These are phyloP conservation scores for Eurois occulta DNA, from an alignment of 2,888 invertebrate species.

Conservation along the genomic window DNA sequence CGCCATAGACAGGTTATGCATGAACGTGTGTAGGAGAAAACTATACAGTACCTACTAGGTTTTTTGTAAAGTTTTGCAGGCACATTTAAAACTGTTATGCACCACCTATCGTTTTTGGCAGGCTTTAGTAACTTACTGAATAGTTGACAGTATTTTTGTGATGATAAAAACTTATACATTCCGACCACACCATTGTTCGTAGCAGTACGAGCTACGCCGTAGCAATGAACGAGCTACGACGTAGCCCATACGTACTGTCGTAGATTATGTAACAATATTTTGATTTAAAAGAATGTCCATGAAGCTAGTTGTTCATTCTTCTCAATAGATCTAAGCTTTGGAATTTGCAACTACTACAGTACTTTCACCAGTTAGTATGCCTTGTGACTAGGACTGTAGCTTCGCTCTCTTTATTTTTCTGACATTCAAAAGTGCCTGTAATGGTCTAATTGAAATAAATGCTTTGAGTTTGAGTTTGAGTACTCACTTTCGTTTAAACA, in stretches of 20 bases:
- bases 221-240: not conserved
- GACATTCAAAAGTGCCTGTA: too few species aligned
- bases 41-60: not conserved
- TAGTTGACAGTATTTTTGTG: not conserved
- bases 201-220: conserved; percentile 4
- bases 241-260: not conserved
- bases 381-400: too few species aligned
- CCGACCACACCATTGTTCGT: not conserved
- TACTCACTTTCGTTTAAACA: too few species aligned
- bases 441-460: too few species aligned
- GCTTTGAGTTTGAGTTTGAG: too few species aligned
- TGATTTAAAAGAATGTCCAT: too few species aligned
- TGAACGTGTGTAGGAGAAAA: not conserved
- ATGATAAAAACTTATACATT: not conserved
- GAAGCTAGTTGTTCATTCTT: too few species aligned
- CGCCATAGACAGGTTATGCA: not conserved
- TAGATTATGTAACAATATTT: too few species aligned
- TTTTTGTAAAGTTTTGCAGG: not conserved
- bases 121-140: not conserved
- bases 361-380: too few species aligned
- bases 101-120: not conserved
- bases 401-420: too few species aligned
- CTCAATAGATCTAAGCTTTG: too few species aligned
- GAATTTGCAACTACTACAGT: too few species aligned
- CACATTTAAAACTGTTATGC: not conserved